These are phyloP conservation scores for Aplysia californica DNA, from an alignment of 1,140 invertebrate genomes.

Conservation along the genomic window DNA sequence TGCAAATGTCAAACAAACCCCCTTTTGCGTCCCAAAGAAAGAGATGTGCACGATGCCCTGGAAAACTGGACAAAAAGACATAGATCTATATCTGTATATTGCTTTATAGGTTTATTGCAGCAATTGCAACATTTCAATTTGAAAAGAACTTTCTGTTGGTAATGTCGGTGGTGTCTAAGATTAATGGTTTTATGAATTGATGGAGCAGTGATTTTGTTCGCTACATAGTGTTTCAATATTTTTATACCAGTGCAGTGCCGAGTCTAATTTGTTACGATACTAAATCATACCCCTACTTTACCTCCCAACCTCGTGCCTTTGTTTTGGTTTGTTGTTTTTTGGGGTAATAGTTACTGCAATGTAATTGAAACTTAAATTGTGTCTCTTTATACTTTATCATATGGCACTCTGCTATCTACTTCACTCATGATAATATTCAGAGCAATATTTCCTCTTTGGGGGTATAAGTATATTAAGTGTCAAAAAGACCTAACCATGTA, in stretches of 20 bases:
- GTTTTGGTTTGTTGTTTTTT: too few species aligned
- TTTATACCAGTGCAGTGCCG: not conserved
- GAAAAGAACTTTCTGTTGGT: not conserved
- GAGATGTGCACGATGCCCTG: not conserved
- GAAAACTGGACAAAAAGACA: conserved; percentile 8
- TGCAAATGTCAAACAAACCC: not conserved
- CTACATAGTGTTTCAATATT: not conserved
- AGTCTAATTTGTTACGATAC: too few species aligned
- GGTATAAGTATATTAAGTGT: not conserved
- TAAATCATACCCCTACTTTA: too few species aligned
- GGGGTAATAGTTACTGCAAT: too few species aligned
- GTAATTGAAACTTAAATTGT: not conserved
- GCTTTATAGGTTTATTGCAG: not conserved
- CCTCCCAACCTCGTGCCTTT: too few species aligned
- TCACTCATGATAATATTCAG: not conserved
- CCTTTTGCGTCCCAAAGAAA: conserved; percentile 2
- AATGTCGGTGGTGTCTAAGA: not conserved
- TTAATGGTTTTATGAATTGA: not conserved
- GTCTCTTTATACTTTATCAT: not conserved
- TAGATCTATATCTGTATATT: too few species aligned
- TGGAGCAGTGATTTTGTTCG: not conserved
- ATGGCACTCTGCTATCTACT: not conserved
- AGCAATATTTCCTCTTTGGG: not conserved
- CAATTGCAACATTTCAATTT: not conserved
- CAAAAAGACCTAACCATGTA: not conserved